phyloP scores from a whole-genome alignment of 2,113 vertebrate species.

The Mystacornis crossleyi region DNA sequence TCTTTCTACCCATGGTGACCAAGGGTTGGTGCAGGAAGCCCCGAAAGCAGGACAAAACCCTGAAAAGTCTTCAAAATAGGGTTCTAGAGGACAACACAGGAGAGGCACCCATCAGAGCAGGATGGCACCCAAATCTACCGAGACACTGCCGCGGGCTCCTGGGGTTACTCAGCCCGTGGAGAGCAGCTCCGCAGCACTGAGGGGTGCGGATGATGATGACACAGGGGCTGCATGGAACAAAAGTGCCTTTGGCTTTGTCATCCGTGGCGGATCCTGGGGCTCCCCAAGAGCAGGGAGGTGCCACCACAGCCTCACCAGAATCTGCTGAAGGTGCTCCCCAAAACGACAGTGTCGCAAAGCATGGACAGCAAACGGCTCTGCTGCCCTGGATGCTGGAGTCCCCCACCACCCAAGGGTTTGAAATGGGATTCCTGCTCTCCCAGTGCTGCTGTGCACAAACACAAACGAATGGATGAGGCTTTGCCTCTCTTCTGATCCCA shows the following conservation, averaged over 20 bases:
- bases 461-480: rapidly evolving
- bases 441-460: background rate
- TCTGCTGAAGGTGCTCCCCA: background rate
- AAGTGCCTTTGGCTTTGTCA: background rate
- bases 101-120: background rate
- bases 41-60: background rate
- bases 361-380: rapidly evolving
- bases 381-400: background rate
- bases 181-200: background rate
- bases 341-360: background rate
- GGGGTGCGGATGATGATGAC: rapidly evolving
- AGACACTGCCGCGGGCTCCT: background rate
- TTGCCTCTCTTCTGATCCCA: too few relatives aligned
- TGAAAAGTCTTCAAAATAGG: background rate
- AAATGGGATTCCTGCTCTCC: background rate
- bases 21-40: background rate
- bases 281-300: background rate
- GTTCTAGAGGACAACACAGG: background rate
- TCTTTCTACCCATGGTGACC: background rate
- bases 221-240: rapidly evolving
- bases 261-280: background rate
- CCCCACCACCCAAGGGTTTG: background rate
- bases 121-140: background rate
- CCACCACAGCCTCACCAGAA: background rate
- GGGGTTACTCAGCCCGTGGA: background rate